Evolutionary conservation across 2,888 invertebrate genomes (phyloP).

Genomic region (Lepidochrysops patricia): DNA sequence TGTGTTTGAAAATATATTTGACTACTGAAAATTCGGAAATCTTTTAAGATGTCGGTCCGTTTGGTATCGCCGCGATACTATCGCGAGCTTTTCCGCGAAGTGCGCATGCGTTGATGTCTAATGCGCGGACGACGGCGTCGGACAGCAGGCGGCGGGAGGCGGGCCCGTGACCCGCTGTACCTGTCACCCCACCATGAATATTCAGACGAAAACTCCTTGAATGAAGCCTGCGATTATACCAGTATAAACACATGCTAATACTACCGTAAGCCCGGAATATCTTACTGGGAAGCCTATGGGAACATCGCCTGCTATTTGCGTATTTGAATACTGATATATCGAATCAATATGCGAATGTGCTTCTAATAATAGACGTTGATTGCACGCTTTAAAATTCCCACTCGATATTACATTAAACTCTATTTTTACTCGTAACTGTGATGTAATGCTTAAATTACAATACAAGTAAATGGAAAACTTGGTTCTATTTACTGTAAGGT

Average conservation of each 20-base stretch:
- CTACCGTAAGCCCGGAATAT: slow-evolving; percentile 3
- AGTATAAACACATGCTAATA: slow-evolving; percentile 10
- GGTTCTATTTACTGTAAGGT: background rate
- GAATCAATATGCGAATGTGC: background rate
- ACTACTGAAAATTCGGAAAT: too few relatives aligned
- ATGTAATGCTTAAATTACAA: background rate
- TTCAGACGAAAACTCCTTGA: slow-evolving; percentile 27
- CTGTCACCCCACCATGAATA: slow-evolving; percentile 36
- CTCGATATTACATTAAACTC: background rate
- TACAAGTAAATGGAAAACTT: background rate
- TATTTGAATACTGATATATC: background rate
- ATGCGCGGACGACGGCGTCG: slow-evolving; percentile 33
- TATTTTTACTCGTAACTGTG: background rate
- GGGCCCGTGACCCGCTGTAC: too few relatives aligned
- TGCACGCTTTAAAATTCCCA: background rate
- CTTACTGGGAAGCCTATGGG: background rate
- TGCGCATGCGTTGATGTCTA: slow-evolving; percentile 42
- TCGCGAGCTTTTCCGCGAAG: slow-evolving; percentile 20
- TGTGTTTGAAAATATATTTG: too few relatives aligned
- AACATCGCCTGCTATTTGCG: background rate
- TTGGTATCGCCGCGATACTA: background rate
- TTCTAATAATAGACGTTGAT: background rate
- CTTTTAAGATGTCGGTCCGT: too few relatives aligned
- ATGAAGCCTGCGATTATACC: slow-evolving; percentile 8
- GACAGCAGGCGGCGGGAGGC: too few relatives aligned